These are phyloP conservation scores for Scatophagus argus DNA, from an alignment of 2,113 vertebrate species.

Conservation along the genomic window DNA sequence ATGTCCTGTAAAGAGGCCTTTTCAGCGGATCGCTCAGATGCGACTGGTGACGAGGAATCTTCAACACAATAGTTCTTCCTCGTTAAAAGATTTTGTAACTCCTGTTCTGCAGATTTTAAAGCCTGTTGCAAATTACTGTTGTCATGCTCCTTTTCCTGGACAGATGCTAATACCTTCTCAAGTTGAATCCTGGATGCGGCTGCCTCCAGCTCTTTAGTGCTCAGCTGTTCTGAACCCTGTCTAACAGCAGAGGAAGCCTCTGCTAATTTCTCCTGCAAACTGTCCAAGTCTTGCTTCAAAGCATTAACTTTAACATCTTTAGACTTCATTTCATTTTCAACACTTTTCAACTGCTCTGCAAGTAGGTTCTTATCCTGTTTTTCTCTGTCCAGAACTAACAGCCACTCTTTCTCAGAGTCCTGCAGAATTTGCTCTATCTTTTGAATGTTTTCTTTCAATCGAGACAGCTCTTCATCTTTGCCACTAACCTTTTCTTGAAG, in stretches of 20 bases:
- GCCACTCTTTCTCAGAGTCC: conserved; percentile 88
- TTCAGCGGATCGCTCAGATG: conserved; percentile 59
- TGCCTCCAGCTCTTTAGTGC: conserved; percentile 73
- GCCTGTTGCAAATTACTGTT: conserved; percentile 68
- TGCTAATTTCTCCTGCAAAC: conserved; percentile 83
- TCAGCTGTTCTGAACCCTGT: conserved; percentile 79
- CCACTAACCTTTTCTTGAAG: conserved; percentile 92
- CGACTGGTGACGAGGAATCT: conserved; percentile 60
- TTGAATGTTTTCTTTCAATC: conserved; percentile 81
- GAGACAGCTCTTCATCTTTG: conserved; percentile 83
- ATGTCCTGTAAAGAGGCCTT: conserved; percentile 57
- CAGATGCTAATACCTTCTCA: conserved; percentile 78
- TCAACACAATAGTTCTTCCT: conserved; percentile 56
- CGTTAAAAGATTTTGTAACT: conserved; percentile 70
- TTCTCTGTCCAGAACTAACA: conserved; percentile 84
- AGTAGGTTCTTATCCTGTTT: conserved; percentile 82
- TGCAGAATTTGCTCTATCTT: conserved; percentile 85
- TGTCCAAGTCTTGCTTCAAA: conserved; percentile 86
- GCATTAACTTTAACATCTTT: conserved; percentile 86
- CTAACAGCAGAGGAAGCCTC: conserved; percentile 77
- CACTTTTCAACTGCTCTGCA: conserved; percentile 78
- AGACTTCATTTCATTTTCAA: conserved; percentile 83
- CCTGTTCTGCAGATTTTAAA: conserved; percentile 78
- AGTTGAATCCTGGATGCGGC: conserved; percentile 79
- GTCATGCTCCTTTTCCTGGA: conserved; percentile 83